A percentile compares a stretch with the other conserved stretches of the same genome.
Conservation (phyloP, 2,797 vertebrate genomes). For the Distichodus sexfasciatus region DNA sequence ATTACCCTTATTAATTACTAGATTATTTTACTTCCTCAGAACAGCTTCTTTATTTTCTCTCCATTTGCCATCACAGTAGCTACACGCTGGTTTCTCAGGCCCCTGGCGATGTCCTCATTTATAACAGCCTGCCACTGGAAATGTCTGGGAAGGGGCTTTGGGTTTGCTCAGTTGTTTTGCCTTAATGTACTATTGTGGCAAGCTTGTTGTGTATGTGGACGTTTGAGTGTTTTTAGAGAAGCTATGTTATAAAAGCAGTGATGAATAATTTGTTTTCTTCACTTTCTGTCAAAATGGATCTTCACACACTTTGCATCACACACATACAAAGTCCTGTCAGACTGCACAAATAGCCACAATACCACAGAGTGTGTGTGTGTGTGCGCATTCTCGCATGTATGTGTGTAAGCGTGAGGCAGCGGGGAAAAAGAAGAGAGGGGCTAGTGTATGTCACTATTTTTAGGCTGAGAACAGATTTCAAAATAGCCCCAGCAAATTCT, state of each 20-base stretch:
- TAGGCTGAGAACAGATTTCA: conserved; percentile 26
- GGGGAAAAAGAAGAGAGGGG: neutral
- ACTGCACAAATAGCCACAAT: neutral
- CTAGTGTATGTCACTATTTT: conserved; percentile 23
- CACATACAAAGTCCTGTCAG: neutral
- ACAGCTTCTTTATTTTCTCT: conserved; percentile 49
- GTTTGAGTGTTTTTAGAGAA: neutral
- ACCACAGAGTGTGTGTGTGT: neutral
- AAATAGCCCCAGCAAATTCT: conserved; percentile 13
- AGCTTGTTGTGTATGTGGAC: neutral
- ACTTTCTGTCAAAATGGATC: neutral
- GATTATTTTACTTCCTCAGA: no score
- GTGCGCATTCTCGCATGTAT: neutral
- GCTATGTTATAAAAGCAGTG: neutral
- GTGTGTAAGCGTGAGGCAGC: neutral
- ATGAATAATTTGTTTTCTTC: neutral
- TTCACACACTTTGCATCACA: no score
- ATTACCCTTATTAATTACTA: no score
- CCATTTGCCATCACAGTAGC: conserved; percentile 45
- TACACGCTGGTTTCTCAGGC: conserved; percentile 37
- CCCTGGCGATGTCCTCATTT: conserved; percentile 27
- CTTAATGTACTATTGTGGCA: neutral
- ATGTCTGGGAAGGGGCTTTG: conserved; percentile 1
- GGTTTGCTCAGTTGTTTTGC: neutral
- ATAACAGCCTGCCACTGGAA: conserved; percentile 25